These are phyloP conservation scores for Thera britannica DNA, from an alignment of 2,888 invertebrate genomes.

Conservation along the genomic window DNA sequence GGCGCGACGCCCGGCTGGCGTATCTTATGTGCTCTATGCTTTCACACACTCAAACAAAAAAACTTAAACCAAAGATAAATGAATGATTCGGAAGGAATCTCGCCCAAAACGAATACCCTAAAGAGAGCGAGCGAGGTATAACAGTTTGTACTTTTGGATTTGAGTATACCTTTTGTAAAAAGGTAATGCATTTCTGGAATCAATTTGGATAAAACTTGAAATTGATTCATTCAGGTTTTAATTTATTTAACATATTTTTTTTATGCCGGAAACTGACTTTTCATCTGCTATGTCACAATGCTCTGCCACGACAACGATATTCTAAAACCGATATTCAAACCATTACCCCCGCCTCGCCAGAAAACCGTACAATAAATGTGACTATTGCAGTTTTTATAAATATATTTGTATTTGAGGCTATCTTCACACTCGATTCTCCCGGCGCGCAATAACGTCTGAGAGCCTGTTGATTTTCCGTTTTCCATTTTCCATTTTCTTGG, in stretches of 20 bases:
- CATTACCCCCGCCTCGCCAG: constrained; percentile 13
- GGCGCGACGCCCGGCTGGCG: constrained; percentile 35
- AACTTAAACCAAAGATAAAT: constrained; percentile 4
- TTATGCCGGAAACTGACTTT: background rate
- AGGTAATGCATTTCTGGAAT: background rate
- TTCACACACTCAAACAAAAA: constrained; percentile 14
- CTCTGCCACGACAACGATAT: constrained; percentile 7
- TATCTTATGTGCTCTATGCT: constrained; percentile 24
- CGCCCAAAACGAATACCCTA: too few species aligned
- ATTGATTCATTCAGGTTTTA: too few species aligned
- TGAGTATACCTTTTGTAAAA: background rate
- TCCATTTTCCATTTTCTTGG: constrained; percentile 53
- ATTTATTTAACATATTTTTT: too few species aligned
- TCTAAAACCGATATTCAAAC: constrained; percentile 27
- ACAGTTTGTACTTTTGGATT: background rate
- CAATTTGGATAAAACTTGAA: too few species aligned
- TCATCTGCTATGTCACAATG: background rate
- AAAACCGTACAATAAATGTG: constrained; percentile 9
- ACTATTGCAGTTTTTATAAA: constrained; percentile 25
- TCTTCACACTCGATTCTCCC: constrained; percentile 38
- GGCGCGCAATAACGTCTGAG: constrained; percentile 27
- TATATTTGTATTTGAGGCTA: constrained; percentile 10
- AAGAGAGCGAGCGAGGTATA: too few species aligned
- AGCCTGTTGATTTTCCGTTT: constrained; percentile 46
- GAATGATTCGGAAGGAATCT: background rate